Evolutionary conservation across 2,113 vertebrate species (phyloP).

Genomic region (Scolopax mira): DNA sequence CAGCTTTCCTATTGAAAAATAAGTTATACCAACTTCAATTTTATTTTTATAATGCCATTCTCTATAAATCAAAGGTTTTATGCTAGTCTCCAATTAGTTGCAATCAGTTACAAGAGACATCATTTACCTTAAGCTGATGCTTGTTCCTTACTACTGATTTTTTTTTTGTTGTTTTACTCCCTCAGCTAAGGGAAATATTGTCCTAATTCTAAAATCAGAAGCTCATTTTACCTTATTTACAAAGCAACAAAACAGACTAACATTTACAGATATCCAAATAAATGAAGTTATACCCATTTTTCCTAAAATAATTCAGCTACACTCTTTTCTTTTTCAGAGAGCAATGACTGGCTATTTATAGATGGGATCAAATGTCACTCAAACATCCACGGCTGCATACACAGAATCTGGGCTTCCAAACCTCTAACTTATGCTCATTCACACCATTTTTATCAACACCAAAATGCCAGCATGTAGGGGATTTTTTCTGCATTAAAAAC

Average conservation of each 20-base stretch:
- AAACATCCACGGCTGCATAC: background rate
- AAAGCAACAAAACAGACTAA: background rate
- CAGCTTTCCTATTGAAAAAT: background rate
- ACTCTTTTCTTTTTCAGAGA: background rate
- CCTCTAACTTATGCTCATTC: background rate
- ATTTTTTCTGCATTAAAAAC: background rate
- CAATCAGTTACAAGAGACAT: background rate
- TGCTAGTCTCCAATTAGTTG: background rate
- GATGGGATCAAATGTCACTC: conserved; percentile 1
- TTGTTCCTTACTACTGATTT: background rate
- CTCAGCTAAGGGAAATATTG: background rate
- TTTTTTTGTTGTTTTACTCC: background rate
- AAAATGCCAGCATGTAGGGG: background rate
- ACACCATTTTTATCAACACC: background rate
- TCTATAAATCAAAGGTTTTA: background rate
- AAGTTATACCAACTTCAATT: background rate
- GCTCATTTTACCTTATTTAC: background rate
- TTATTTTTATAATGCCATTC: background rate
- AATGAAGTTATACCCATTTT: background rate
- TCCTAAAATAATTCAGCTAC: background rate
- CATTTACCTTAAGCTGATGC: background rate
- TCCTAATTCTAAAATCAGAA: background rate
- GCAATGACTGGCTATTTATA: conserved; percentile 4
- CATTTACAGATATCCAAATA: background rate
- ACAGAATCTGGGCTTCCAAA: background rate